Evolutionary conservation across 2,113 vertebrate species (phyloP), one percentile per base, ranked within the genome.

Genomic region (Apodemus speciosus): DNA sequence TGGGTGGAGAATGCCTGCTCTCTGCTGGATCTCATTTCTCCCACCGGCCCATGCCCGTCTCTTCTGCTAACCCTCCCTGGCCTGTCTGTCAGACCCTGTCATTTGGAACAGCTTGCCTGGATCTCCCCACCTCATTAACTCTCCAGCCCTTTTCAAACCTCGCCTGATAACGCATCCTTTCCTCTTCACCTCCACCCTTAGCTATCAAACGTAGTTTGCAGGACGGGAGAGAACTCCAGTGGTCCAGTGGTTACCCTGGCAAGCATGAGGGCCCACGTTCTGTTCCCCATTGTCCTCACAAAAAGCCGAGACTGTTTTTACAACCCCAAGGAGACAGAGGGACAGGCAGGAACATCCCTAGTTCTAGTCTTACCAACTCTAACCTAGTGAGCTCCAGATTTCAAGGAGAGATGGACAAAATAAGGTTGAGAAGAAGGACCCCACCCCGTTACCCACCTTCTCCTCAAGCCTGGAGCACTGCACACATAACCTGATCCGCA

Each of bases 161-260:
- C 73, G 90, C 94, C 95, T 96, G 95, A 90, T 94, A 96, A 87
- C n/a, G 20, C 32, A 66, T 49, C n/a, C 88, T 94, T 90, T 84
- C 80, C 92, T 62, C 25, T 88, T 93, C 83, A 76, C 51, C 91
- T 94, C 66, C 72, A 1, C n/a, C 49, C 88, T 92, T 95, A 27
- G 69, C 94, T 88, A 72, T 76, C 80, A 72, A 85, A 95, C 27
- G 56, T 46, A 23, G 85, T 76, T 71, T 93, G 32, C 25, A 66
- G 60, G 25, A 32, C 35, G 40, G 60, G 60, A 85, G 58, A 83
- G 27, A 9, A 40, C 16, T 77, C 30, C 0, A 1, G 35, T 35
- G 30, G 83, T 51, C n/a, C 25, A 85, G 10, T 35, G 27, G 32
- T 51, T 23, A 62, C 18, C 30, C 32, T 3, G 7, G 6, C 18